Percentiles rank a stretch among this genome's conserved stretches.
Evolutionary conservation across 2,888 invertebrate species (phyloP).

Genomic region (Ligdia adustata): DNA sequence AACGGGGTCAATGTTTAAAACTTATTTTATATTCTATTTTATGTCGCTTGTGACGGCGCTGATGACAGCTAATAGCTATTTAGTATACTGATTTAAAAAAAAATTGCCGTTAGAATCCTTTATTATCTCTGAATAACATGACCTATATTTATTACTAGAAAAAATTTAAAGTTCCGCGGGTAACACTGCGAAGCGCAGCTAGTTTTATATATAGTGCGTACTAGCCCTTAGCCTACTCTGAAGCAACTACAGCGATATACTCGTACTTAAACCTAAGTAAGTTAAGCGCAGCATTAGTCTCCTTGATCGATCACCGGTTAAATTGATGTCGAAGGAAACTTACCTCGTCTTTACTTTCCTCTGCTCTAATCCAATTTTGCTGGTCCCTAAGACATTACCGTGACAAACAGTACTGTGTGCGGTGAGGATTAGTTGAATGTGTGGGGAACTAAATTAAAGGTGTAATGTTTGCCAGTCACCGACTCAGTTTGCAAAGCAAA

Average conservation of each 20-base stretch:
- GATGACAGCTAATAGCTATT: no score
- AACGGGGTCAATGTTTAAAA: no score
- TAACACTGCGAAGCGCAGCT: not conserved
- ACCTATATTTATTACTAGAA: no score
- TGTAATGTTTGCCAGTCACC: no score
- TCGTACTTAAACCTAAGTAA: slow-evolving; percentile 32
- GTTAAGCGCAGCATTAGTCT: slow-evolving; percentile 46
- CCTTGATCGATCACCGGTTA: slow-evolving; percentile 52
- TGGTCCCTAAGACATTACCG: slow-evolving; percentile 37
- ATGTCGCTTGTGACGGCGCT: no score
- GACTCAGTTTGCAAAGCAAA: no score
- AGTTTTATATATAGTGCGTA: not conserved
- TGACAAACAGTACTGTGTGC: slow-evolving; percentile 39
- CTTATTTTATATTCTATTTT: no score
- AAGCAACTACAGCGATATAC: slow-evolving; percentile 1
- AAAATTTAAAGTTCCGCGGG: no score
- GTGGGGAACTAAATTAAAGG: slow-evolving; percentile 21
- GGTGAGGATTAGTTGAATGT: slow-evolving; percentile 17
- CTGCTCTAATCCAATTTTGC: slow-evolving; percentile 39
- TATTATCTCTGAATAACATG: no score
- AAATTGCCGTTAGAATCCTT: no score
- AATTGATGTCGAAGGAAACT: slow-evolving; percentile 52
- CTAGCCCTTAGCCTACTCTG: not conserved
- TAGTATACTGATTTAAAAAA: no score
- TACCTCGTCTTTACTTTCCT: slow-evolving; percentile 47